phyloP scores from a whole-genome alignment of 2,113 vertebrate species.

The Vireo altiloquus region DNA sequence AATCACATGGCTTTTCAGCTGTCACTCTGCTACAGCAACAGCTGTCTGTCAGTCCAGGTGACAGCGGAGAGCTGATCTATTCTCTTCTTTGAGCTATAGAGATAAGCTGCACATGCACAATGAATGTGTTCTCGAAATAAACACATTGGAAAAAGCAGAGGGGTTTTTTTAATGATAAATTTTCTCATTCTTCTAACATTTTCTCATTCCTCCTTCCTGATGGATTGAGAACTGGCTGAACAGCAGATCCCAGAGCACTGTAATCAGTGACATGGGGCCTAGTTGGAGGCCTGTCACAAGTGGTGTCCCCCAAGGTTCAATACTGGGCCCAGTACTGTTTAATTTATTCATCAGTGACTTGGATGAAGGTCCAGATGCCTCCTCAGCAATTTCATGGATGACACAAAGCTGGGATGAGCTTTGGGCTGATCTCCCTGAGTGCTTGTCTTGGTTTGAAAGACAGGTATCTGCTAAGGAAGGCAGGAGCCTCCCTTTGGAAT shows the following conservation, averaged over 20 bases:
- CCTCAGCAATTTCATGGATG: background rate
- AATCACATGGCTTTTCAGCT: slow-evolving; percentile 13
- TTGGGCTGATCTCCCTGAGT: background rate
- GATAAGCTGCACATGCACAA: slow-evolving; percentile 24
- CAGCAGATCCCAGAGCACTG: background rate
- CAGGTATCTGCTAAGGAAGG: too few species aligned
- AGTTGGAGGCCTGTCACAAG: background rate
- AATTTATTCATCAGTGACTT: background rate
- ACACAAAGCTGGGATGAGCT: background rate
- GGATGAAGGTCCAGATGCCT: background rate
- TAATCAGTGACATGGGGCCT: background rate
- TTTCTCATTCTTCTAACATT: background rate
- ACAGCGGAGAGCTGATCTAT: background rate
- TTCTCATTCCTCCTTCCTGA: background rate
- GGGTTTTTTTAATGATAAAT: background rate
- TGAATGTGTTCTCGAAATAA: slow-evolving; percentile 6
- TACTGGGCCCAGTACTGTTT: background rate
- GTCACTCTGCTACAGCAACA: background rate
- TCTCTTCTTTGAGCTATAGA: slow-evolving; percentile 2
- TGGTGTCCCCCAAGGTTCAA: background rate
- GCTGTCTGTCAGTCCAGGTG: slow-evolving; percentile 22
- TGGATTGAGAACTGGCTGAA: background rate
- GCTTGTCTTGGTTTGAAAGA: too few species aligned
- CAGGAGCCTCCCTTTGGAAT: too few species aligned
- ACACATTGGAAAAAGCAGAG: background rate